A percentile compares a stretch with the other conserved stretches of the same genome.
Conservation (phyloP, 2,888 invertebrate species). For the Uloborus plumipes region DNA sequence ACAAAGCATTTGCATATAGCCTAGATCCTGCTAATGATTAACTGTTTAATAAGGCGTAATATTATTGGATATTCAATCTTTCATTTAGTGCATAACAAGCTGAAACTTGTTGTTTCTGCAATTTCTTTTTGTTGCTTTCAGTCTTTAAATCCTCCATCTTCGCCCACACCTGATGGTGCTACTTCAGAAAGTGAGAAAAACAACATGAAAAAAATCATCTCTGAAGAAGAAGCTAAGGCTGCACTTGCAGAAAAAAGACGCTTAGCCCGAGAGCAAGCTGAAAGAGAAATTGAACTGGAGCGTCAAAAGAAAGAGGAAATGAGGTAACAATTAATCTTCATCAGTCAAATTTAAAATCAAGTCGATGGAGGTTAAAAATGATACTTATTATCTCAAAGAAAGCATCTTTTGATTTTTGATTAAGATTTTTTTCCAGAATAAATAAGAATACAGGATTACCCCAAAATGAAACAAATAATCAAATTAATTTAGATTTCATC, state of each 20-base stretch:
- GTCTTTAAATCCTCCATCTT: conserved; percentile 8
- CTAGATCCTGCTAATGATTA: background rate
- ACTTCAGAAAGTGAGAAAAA: conserved; percentile 44
- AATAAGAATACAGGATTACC: no score
- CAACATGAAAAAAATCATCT: conserved; percentile 74
- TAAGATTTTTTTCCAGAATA: no score
- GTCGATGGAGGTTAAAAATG: no score
- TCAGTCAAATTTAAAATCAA: no score
- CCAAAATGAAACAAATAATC: no score
- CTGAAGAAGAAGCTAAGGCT: conserved; percentile 93
- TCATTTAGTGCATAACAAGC: no score
- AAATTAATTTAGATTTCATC: no score
- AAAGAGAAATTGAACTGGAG: conserved; percentile 89
- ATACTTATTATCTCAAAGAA: no score
- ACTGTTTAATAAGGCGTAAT: background rate
- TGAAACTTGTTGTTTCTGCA: no score
- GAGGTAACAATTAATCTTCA: conserved; percentile 9
- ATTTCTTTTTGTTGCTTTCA: background rate
- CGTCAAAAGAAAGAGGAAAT: conserved; percentile 74
- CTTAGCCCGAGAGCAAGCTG: conserved; percentile 90
- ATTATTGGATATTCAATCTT: no score
- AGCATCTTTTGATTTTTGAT: no score
- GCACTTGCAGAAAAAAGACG: conserved; percentile 90
- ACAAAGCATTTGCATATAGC: no score
- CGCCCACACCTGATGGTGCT: conserved; percentile 13